Percentiles rank a stretch among this genome's conserved stretches.
phyloP scores from a whole-genome alignment of 1,140 invertebrate genomes.

The Hirudo medicinalis region DNA sequence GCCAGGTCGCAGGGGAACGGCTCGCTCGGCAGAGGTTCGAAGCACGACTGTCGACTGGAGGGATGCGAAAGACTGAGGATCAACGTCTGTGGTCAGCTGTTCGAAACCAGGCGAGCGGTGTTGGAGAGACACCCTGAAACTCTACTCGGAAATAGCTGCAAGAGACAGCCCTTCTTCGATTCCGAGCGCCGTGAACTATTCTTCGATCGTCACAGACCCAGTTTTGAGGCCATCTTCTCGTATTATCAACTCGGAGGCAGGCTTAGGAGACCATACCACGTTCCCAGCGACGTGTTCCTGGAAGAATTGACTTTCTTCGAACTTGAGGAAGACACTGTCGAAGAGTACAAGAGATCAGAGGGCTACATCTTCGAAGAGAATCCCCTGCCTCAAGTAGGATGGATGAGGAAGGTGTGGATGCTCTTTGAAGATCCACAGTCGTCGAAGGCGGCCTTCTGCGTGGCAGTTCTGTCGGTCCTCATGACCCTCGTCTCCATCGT shows the following conservation, averaged over 20 bases:
- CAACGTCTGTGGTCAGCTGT: constrained; percentile 93
- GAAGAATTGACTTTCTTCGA: constrained; percentile 39
- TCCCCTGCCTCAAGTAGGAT: constrained; percentile 31
- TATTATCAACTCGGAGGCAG: constrained; percentile 59
- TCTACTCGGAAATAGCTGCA: constrained; percentile 28
- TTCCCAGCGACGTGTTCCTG: constrained; percentile 39
- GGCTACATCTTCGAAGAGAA: constrained; percentile 35
- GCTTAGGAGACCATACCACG: constrained; percentile 33
- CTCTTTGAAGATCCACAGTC: constrained; percentile 41
- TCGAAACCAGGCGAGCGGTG: constrained; percentile 91
- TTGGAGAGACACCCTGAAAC: constrained; percentile 96
- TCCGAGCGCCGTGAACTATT: constrained; percentile 37
- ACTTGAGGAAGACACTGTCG: constrained; percentile 36
- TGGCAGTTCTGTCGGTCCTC: constrained; percentile 37
- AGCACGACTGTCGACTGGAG: constrained; percentile 8
- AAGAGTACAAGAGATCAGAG: constrained; percentile 36
- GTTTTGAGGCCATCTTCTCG: constrained; percentile 72
- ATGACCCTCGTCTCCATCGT: constrained; percentile 38
- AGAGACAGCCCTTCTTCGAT: constrained; percentile 37
- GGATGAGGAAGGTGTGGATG: constrained; percentile 37
- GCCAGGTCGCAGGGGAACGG: background rate
- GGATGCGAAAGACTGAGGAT: constrained; percentile 76
- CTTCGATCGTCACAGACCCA: constrained; percentile 40
- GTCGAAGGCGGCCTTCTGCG: constrained; percentile 34
- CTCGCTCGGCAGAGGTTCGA: too few species aligned